Percentiles rank a stretch among this genome's conserved stretches.
Conservation (phyloP, 1,140 invertebrate genomes). For the Aphidius gifuensis region DNA sequence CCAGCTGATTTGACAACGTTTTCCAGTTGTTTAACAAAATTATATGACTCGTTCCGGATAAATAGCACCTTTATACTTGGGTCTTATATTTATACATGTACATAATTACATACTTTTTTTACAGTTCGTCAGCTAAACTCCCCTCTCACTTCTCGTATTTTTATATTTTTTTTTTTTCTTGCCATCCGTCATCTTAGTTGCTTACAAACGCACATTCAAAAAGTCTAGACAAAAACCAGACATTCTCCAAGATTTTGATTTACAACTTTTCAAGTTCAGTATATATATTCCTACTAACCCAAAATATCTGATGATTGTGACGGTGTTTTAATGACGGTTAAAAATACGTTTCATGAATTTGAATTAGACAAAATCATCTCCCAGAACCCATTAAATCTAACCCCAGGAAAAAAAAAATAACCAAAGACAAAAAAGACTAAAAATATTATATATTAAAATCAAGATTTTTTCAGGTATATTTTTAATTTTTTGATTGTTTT, state of each 20-base stretch:
- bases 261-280: conserved; percentile 40
- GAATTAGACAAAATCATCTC: conserved; percentile 48
- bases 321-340: conserved; percentile 49
- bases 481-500: conserved; percentile 4
- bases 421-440: not conserved
- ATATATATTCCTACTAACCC: too few species aligned
- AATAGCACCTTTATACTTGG: too few species aligned
- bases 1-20: too few species aligned
- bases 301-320: conserved; percentile 39
- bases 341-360: conserved; percentile 53
- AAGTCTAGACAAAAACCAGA: conserved; percentile 33
- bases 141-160: too few species aligned
- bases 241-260: conserved; percentile 50
- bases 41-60: too few species aligned
- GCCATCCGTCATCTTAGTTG: too few species aligned
- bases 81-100: too few species aligned
- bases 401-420: not conserved
- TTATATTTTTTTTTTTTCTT: too few species aligned
- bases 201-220: too few species aligned
- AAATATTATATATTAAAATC: not conserved
- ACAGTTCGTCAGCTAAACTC: too few species aligned
- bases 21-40: too few species aligned
- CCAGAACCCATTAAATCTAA: conserved; percentile 34
- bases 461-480: not conserved
- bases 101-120: too few species aligned